Conservation (phyloP, 2,113 vertebrate genomes). For the Pseudorectes ferrugineus region DNA sequence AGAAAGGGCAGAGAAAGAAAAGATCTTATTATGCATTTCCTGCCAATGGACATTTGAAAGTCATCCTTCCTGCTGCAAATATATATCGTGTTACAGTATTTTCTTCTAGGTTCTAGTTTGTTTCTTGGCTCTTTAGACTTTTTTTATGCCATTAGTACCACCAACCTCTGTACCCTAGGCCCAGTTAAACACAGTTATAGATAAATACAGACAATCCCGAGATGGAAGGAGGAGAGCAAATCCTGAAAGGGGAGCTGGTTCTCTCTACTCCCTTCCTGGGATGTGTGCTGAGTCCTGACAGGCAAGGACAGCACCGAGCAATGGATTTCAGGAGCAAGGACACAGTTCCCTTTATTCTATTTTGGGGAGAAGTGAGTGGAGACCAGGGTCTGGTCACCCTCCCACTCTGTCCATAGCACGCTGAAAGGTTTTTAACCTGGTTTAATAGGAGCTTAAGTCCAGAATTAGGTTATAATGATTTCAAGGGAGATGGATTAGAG, state of each 20-base stretch:
- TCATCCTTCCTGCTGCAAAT: background rate
- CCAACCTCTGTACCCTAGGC: background rate
- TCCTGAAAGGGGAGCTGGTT: background rate
- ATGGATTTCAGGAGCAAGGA: background rate
- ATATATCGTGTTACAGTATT: background rate
- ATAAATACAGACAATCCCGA: background rate
- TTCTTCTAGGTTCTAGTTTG: background rate
- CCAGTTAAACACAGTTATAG: background rate
- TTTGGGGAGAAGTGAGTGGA: background rate
- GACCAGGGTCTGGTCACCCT: background rate
- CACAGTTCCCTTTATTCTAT: background rate
- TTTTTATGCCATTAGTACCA: background rate
- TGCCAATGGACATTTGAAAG: conserved; percentile 16
- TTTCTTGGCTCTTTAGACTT: background rate
- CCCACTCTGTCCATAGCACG: rapidly evolving
- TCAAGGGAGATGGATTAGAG: background rate
- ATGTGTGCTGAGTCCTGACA: background rate
- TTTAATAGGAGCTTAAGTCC: background rate
- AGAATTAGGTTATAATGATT: background rate
- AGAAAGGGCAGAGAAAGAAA: background rate
- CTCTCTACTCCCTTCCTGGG: background rate
- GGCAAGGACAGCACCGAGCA: background rate
- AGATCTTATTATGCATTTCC: background rate
- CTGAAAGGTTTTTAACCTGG: background rate
- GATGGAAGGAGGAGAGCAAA: background rate